These are phyloP conservation scores for Antheraea yamamai DNA, from an alignment of 2,888 invertebrate species.

Conservation along the genomic window DNA sequence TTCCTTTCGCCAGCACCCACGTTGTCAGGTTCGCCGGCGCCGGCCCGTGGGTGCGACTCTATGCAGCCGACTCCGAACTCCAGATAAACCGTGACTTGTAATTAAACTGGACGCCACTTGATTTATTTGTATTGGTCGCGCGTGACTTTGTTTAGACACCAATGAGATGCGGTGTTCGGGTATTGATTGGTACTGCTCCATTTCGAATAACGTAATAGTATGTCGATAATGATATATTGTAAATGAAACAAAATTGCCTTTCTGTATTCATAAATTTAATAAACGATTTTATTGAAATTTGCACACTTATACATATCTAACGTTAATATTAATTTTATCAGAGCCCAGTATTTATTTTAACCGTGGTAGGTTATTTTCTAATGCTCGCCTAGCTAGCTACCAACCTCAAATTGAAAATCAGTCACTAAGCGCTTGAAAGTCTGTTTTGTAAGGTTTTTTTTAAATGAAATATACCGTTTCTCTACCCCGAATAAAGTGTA, in stretches of 20 bases:
- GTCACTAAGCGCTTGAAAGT: no score
- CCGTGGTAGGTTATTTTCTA: no score
- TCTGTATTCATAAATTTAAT: background rate
- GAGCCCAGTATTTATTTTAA: no score
- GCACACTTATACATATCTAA: background rate
- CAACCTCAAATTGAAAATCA: no score
- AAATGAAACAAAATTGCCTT: background rate
- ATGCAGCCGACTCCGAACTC: constrained; percentile 48
- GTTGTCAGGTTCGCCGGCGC: constrained; percentile 28
- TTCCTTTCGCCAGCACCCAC: constrained; percentile 24
- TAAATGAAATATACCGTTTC: no score
- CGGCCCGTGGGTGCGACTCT: constrained; percentile 47
- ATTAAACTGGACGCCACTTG: constrained; percentile 51
- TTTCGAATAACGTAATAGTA: background rate
- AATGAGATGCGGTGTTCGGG: constrained; percentile 11
- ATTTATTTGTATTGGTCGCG: constrained; percentile 39
- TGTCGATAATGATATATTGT: background rate
- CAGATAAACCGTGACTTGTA: constrained; percentile 47
- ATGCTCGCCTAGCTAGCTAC: no score
- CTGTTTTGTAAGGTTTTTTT: no score
- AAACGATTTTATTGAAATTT: background rate
- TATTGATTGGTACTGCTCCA: constrained; percentile 1
- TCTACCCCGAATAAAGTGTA: no score
- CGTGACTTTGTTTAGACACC: constrained; percentile 18
- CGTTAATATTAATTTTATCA: background rate